Base-by-base conservation (phyloP, 2,888 invertebrate genomes). In the Cheilosia soror region DNA sequence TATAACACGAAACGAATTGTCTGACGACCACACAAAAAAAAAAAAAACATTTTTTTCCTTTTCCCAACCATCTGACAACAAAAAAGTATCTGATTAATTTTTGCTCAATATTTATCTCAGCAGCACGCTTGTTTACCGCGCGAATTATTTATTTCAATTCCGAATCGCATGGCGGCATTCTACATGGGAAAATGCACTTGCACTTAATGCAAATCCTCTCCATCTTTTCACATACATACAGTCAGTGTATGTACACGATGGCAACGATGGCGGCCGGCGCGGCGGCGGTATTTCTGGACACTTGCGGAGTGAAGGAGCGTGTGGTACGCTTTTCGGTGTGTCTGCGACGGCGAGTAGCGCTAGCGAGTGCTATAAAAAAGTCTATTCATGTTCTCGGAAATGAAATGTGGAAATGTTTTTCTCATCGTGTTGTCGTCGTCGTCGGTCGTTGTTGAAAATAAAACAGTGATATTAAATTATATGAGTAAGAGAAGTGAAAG, bases 341-440 rank as follows among this genome's bases (percentile, higher is more conserved):
- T 49, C 69, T 49, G 31, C 63, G 55, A 33, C 4, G 4, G 37
- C 37, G 55, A 13, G 31, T 25, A 49, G 20, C 25, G 47, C n/a
- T 25, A 49, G 20, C 47, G 25, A 57, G 37, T 58, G 65, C 75
- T 75, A 65, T 75, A 65, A 75, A 75, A 75, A 63, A 75, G 65
- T 75, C 55, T 63, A 75, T 76, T 76, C 76, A 51, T 66, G 51
- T 76, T 76, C 66, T 76, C 76, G 58, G 66, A 76, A 66, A 76
- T 68, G 27, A 72, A 68, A 51, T 68, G 76, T 76, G 76, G 68
- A 76, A 76, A 76, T 68, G 76, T 42, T 51, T 76, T 76, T 57
- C 53, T 47, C 55, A 27, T 57, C 63, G 63, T 42, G 27, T 62
- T 62, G 29, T 40, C 51, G 51, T 6, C 51, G 63, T 20, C 49